These are phyloP conservation scores for Hippopotamus amphibius DNA, from an alignment of 2,113 vertebrate species.

Conservation along the genomic window DNA sequence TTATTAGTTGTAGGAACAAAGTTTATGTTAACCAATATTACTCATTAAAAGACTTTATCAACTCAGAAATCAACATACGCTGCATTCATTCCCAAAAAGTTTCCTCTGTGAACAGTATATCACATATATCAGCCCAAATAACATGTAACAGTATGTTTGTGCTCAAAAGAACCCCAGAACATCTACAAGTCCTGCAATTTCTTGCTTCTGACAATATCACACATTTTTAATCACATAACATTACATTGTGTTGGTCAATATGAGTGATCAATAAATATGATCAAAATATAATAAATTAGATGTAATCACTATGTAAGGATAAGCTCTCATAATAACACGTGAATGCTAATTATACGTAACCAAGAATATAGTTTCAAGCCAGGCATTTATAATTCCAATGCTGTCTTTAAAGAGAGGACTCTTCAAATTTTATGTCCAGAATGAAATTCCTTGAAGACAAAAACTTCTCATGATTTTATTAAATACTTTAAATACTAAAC, in stretches of 20 bases:
- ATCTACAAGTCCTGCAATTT: not conserved
- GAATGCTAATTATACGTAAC: not conserved
- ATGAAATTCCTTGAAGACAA: constrained; percentile 35
- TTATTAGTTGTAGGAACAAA: not conserved
- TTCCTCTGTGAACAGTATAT: constrained; percentile 56
- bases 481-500: constrained; percentile 22
- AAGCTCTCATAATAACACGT: not conserved
- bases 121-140: constrained; percentile 26
- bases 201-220: not conserved
- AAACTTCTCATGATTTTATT: not conserved
- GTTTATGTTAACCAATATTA: not conserved
- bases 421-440: not conserved
- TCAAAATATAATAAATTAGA: constrained; percentile 13
- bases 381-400: constrained; percentile 37
- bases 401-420: not conserved
- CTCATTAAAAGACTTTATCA: constrained; percentile 8
- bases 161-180: not conserved
- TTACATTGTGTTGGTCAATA: not conserved
- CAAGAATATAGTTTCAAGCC: constrained; percentile 20
- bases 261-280: not conserved
- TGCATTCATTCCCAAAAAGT: constrained; percentile 24
- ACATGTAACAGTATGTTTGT: not conserved
- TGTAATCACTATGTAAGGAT: not conserved
- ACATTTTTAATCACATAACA: constrained; percentile 11
- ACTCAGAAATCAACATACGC: constrained; percentile 60